Evolutionary conservation across 2,113 vertebrate genomes (phyloP).

Genomic region (Pomatostomus ruficeps): DNA sequence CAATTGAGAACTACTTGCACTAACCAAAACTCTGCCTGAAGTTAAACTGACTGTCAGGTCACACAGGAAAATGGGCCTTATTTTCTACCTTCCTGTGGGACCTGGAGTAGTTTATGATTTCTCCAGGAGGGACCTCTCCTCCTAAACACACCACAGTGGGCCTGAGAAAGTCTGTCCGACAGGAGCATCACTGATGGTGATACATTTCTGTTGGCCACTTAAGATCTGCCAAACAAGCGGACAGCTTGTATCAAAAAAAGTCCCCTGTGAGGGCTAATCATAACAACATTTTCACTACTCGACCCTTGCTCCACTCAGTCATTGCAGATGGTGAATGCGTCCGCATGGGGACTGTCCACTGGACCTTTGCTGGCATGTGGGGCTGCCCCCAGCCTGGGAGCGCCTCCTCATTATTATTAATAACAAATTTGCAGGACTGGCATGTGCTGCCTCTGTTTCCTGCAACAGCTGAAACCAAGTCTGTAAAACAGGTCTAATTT

Average conservation of each 20-base stretch:
- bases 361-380: rapidly evolving
- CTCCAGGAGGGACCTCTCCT: not conserved
- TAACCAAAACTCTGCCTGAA: not conserved
- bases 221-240: not conserved
- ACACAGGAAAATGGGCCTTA: not conserved
- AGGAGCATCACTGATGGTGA: not conserved
- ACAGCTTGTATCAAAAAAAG: not conserved
- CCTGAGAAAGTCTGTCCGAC: not conserved
- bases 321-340: rapidly evolving
- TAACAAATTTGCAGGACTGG: not conserved
- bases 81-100: not conserved
- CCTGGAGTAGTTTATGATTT: not conserved
- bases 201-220: not conserved
- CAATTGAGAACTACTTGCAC: not conserved
- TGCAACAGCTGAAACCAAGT: not conserved
- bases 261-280: not conserved
- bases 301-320: not conserved
- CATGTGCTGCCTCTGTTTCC: not conserved
- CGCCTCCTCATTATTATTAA: not conserved
- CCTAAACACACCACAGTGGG: not conserved
- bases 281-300: not conserved
- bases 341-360: not conserved
- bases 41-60: not conserved
- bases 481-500: conserved; percentile 36
- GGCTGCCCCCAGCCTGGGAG: not conserved